A percentile compares a stretch with the other conserved stretches of the same genome.
Evolutionary conservation across 1,140 invertebrate species (phyloP).

Genomic region (Drosophila jambulina): DNA sequence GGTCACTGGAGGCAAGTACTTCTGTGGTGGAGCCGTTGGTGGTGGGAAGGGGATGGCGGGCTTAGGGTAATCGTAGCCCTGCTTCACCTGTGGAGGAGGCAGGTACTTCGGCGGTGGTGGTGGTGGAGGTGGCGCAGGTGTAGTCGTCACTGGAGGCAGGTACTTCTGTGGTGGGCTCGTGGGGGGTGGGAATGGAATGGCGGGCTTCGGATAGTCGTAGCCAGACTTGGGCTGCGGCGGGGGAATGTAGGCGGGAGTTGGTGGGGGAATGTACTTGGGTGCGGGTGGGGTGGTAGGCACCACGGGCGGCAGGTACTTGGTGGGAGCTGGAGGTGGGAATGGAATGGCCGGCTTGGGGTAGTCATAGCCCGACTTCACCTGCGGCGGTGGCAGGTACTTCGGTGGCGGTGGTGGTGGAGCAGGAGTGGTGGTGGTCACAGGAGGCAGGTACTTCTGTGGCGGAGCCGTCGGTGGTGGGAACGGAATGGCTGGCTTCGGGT

Average conservation of each 20-base stretch:
- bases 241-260: slow-evolving; percentile 49
- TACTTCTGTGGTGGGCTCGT: slow-evolving; percentile 47
- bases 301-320: slow-evolving; percentile 61
- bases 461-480: slow-evolving; percentile 54
- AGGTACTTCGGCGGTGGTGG: slow-evolving; percentile 20
- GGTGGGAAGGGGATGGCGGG: slow-evolving; percentile 57
- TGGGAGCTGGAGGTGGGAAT: slow-evolving; percentile 61
- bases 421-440: slow-evolving; percentile 25
- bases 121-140: slow-evolving; percentile 27
- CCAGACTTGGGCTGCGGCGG: slow-evolving; percentile 43
- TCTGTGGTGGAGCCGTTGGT: slow-evolving; percentile 24
- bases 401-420: slow-evolving; percentile 18
- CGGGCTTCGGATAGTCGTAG: slow-evolving; percentile 69
- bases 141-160: slow-evolving; percentile 24
- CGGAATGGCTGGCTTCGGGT: slow-evolving; percentile 58
- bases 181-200: slow-evolving; percentile 59
- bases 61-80: slow-evolving; percentile 63
- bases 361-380: slow-evolving; percentile 48
- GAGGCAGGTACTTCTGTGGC: slow-evolving; percentile 57
- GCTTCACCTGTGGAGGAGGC: slow-evolving; percentile 28
- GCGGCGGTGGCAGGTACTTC: slow-evolving; percentile 38
- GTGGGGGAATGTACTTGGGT: slow-evolving; percentile 54
- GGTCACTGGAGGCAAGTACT: slow-evolving; percentile 37
- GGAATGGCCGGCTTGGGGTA: slow-evolving; percentile 66
- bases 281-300: slow-evolving; percentile 43